Conservation (phyloP, 92 coral and sea anemone genomes). For the Paragorgia papillata region DNA sequence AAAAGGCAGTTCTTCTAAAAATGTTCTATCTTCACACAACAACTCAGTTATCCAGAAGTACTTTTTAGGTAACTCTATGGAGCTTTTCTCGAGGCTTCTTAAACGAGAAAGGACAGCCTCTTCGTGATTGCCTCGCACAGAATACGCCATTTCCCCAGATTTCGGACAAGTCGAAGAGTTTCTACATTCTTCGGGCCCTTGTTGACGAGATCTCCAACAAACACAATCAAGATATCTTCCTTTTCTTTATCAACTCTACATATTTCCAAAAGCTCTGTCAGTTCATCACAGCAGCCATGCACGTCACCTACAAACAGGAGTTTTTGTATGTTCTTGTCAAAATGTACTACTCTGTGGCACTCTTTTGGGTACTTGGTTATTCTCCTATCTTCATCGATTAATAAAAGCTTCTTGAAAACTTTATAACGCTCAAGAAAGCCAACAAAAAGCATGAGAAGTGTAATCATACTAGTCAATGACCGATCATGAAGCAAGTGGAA, state of each 20-base stretch:
- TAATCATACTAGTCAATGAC: no score
- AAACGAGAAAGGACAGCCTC: conserved; percentile 54
- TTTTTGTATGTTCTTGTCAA: conserved; percentile 8
- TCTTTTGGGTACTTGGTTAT: neutral
- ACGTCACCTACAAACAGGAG: conserved; percentile 71
- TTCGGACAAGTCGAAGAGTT: conserved; percentile 61
- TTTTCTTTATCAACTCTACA: conserved; percentile 21
- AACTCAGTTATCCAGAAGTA: conserved; percentile 56
- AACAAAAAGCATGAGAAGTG: neutral
- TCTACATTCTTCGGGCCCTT: conserved; percentile 73
- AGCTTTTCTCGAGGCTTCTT: conserved; percentile 47
- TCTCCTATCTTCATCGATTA: neutral
- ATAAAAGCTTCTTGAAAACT: conserved; percentile 3
- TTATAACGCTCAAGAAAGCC: conserved; percentile 2
- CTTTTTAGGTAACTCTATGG: conserved; percentile 55
- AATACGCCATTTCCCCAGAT: conserved; percentile 51
- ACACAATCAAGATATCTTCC: conserved; percentile 51
- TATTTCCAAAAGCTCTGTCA: conserved; percentile 52
- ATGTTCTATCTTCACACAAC: conserved; percentile 59
- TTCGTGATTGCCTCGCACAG: conserved; percentile 78
- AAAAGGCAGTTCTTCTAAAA: conserved; percentile 62
- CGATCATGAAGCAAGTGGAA: no score
- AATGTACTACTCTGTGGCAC: neutral
- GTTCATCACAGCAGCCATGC: conserved; percentile 72
- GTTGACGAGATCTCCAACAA: conserved; percentile 70